Evolutionary conservation across 2,113 vertebrate genomes (phyloP).

Genomic region (Xyrauchen texanus): DNA sequence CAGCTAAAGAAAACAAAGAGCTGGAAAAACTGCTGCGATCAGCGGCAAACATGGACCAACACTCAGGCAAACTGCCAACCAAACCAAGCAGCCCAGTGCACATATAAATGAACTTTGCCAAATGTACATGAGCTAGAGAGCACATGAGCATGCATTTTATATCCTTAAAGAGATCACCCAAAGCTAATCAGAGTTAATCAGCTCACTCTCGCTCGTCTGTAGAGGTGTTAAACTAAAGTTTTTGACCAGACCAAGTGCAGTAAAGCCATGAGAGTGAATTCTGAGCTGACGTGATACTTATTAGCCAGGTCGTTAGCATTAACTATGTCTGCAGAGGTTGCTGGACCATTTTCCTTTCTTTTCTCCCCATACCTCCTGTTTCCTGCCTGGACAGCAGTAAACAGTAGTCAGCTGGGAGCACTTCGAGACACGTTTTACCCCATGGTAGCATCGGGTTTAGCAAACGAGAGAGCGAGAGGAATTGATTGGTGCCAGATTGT

Average conservation of each 20-base stretch:
- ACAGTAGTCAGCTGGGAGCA: constrained; percentile 46
- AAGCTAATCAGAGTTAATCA: no score
- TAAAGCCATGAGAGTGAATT: constrained; percentile 12
- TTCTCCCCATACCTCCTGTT: not conserved
- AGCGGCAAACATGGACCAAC: constrained; percentile 28
- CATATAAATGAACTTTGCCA: no score
- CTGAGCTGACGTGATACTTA: constrained; percentile 16
- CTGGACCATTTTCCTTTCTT: constrained; percentile 25
- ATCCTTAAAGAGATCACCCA: not conserved
- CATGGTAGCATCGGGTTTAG: not conserved
- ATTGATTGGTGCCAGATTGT: constrained; percentile 2
- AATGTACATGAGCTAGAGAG: not conserved
- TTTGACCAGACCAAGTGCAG: constrained; percentile 5
- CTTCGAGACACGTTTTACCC: constrained; percentile 36
- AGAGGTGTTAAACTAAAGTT: not conserved
- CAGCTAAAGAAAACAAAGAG: constrained; percentile 47
- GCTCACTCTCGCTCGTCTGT: not conserved
- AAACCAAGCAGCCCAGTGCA: not conserved
- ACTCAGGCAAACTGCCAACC: constrained; percentile 24
- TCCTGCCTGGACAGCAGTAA: constrained; percentile 22
- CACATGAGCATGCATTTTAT: constrained; percentile 31
- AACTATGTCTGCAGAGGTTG: constrained; percentile 29
- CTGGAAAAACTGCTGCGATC: constrained; percentile 32
- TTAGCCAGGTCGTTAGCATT: constrained; percentile 41
- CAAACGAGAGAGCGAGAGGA: not conserved